Base-by-base conservation (phyloP, 2,888 invertebrate species). In the Noctua janthe region DNA sequence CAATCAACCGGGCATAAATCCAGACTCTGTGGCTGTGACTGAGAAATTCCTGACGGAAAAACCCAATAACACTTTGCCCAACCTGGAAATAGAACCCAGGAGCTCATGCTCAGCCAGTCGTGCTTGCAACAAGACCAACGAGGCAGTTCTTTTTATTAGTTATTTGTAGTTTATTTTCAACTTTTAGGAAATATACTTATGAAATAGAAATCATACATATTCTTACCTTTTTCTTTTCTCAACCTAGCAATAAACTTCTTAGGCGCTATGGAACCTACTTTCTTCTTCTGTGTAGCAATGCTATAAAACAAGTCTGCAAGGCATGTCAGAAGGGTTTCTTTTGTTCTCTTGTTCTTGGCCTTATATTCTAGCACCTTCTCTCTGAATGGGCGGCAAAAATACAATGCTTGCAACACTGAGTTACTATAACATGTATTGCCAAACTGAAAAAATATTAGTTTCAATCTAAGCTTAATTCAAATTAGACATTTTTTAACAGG, bases 351-450 rank as follows among this genome's bases (percentile, higher is more conserved):
- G 93, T 99, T 99, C 94, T 99, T 99, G 51, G 99, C 99, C 97
- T 99, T 99, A 95, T 99, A 99, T 95, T 99, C 99, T 86, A 99
- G 97, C 76, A 99, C 99, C 97, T 99, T 99, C 93, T 99, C 99
- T 94, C 99, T 98, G 95, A 99, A 99, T 82, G 99, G 99, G 93
- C 99, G 99, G 97, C 99, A 99, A 96, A 99, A 99, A 96, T 99
- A 99, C 88, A 99, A 97, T 54, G 99, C 99, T 98, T 99, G 99
- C 88, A 99, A 97, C 90, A 99, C 99, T 70, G 99, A 99, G 97
- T 99, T 99, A 95, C 99, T 99, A 96, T 99, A 99, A 97, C 99
- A 99, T 54, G 99, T 99, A 97, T 99, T 99, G 90, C 99, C 99
- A 97, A 99, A 99, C 98, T 99, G 97, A 89, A 98, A 97, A 62